Conservation (phyloP, 1,140 invertebrate genomes). For the Drosophila sp. region DNA sequence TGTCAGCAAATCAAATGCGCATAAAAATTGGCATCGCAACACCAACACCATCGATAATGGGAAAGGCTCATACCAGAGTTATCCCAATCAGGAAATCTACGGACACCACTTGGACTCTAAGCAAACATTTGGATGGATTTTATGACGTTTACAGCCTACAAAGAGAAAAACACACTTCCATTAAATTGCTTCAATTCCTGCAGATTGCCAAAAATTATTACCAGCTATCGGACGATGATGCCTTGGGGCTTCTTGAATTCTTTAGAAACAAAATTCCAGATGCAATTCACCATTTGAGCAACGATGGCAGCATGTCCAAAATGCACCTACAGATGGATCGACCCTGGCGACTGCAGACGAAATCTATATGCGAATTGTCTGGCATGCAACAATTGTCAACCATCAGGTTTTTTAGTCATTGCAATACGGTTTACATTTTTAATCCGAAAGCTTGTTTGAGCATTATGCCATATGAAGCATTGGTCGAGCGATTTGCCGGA, state of each 20-base stretch:
- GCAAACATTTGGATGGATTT: constrained; percentile 13
- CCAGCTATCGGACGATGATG: constrained; percentile 27
- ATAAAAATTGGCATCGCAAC: constrained; percentile 15
- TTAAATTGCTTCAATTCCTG: constrained; percentile 16
- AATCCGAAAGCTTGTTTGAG: neutral
- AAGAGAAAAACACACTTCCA: neutral
- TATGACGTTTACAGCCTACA: neutral
- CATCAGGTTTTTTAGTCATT: no score
- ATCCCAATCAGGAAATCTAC: neutral
- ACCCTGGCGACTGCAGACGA: constrained; percentile 27
- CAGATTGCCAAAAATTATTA: constrained; percentile 19
- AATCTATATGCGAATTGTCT: constrained; percentile 29
- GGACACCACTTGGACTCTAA: neutral
- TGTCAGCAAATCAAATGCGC: constrained; percentile 9
- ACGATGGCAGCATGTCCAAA: neutral
- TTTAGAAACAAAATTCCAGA: constrained; percentile 23
- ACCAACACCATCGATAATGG: constrained; percentile 23
- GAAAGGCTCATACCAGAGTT: neutral
- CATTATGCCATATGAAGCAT: constrained; percentile 1
- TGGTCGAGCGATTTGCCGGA: constrained; percentile 12
- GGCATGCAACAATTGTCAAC: neutral
- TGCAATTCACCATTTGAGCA: constrained; percentile 26
- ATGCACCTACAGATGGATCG: constrained; percentile 30
- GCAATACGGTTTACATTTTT: neutral
- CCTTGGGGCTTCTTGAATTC: constrained; percentile 32